Evolutionary conservation across 1,140 invertebrate species (phyloP), one percentile per base, ranked within the genome.

Genomic region (Microplitis demolitor): DNA sequence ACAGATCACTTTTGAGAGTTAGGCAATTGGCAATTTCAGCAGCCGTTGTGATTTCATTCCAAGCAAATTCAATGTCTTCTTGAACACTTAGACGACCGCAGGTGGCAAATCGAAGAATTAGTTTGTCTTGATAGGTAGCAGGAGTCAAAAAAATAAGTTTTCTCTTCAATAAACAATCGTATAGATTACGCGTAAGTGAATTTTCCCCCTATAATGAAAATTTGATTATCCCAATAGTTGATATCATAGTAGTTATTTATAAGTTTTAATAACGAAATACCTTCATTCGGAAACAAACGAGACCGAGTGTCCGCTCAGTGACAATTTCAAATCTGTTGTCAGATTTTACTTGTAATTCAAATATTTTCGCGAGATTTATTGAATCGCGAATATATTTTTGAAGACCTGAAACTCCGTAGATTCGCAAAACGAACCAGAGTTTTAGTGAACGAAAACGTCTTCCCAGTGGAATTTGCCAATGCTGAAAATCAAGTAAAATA

Each of bases 381-480:
- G 94, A 91, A 64, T 92, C 90, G 75, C 96, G 88, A 5, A 98
- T 93, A 79, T 96, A 90, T 1, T 89, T 89, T 78, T 95, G 91
- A 5, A 98, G 84, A 8, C 94, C 94, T 76, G 92, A 90, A 3
- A 93, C 90, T 0, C 97, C 97, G 76, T 96, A 93, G 5, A 92
- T 88, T 74, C 96, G 89, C 64, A 98, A 83, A 0, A 97, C 95
- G 75, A 97, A 97, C 97, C 98, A 99, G 3, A 99, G 84, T 85
- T 99, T 99, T 4, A 99, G 85, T 0, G 97, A 91, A 31, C 97
- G 90, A 81, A 99, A 98, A 77, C 96, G 88, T 66, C 97, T 89
- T 4, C 96, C 96, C 45, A 98, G 84, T 8, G 96, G 91, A 79
- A 99, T 97, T 88, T 98, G 96, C 95, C 96, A 98, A 81, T 99